A percentile compares a stretch with the other conserved stretches of the same genome.
Evolutionary conservation across 2,797 vertebrate genomes (phyloP).

Genomic region (Eospalax fontanierii): DNA sequence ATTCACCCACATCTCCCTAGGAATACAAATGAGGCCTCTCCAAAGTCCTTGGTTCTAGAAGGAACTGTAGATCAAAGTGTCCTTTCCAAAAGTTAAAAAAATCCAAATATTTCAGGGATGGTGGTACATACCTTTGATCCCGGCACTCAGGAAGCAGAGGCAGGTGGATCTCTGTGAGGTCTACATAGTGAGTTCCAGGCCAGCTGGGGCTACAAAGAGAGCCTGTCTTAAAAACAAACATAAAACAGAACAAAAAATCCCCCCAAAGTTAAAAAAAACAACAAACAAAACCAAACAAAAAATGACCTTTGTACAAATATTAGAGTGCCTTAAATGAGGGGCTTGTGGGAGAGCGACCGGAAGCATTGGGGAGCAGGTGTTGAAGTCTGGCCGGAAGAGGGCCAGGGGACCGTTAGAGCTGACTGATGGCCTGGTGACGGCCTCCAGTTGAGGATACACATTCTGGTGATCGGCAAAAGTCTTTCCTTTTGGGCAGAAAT

Average conservation of each 20-base stretch:
- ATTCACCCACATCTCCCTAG: neutral
- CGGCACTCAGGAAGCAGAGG: too few species aligned
- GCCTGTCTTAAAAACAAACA: too few species aligned
- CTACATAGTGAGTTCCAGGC: too few species aligned
- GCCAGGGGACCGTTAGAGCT: neutral
- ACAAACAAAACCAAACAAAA: neutral
- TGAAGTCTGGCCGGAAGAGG: neutral
- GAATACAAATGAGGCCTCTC: neutral
- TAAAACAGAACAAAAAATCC: too few species aligned
- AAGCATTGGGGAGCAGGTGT: neutral
- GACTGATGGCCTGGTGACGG: neutral
- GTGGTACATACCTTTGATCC: too few species aligned
- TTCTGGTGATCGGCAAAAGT: neutral
- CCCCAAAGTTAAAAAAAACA: too few species aligned
- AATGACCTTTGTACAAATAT: neutral
- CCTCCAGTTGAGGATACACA: neutral
- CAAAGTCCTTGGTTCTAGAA: neutral
- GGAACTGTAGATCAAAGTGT: neutral
- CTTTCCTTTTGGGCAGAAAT: neutral
- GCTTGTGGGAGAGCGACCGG: neutral
- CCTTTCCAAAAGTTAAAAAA: conserved; percentile 14
- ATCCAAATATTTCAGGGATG: neutral
- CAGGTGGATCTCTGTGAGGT: too few species aligned
- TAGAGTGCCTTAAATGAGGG: neutral
- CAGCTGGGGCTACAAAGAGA: too few species aligned